phyloP scores from a whole-genome alignment of 2,113 vertebrate genomes.

The Myotis lucifugus region DNA sequence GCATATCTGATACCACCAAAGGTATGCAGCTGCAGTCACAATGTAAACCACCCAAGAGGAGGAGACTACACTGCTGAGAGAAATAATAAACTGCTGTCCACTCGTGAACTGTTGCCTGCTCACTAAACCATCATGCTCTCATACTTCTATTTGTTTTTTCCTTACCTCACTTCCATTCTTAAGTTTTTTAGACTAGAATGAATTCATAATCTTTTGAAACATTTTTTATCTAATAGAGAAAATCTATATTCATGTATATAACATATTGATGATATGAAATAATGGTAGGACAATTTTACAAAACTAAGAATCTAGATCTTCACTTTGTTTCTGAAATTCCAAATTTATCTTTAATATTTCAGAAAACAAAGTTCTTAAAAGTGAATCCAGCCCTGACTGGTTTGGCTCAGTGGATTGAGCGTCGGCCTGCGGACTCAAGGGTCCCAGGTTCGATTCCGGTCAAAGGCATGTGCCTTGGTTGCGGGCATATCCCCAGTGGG shows the following conservation, averaged over 20 bases:
- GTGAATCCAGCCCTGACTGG: neutral
- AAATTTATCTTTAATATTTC: slow-evolving; percentile 36
- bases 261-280: slow-evolving; percentile 39
- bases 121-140: neutral
- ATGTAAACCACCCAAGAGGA: slow-evolving; percentile 68
- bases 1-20: slow-evolving; percentile 89
- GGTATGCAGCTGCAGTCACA: slow-evolving; percentile 82
- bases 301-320: slow-evolving; percentile 38
- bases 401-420: no score
- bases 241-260: neutral
- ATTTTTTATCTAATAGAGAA: slow-evolving; percentile 3
- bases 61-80: slow-evolving; percentile 56
- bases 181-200: slow-evolving; percentile 28
- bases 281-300: neutral
- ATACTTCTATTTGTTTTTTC: neutral
- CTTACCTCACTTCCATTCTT: neutral
- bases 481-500: no score
- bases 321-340: slow-evolving; percentile 48
- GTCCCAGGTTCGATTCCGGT: no score
- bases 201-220: slow-evolving; percentile 39
- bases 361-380: slow-evolving; percentile 29
- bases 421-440: no score
- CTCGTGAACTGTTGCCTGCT: slow-evolving; percentile 4
- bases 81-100: slow-evolving; percentile 75
- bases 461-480: no score